Evolutionary conservation across 2,113 vertebrate genomes (phyloP).

Genomic region (Thalassarche chlororhynchos): DNA sequence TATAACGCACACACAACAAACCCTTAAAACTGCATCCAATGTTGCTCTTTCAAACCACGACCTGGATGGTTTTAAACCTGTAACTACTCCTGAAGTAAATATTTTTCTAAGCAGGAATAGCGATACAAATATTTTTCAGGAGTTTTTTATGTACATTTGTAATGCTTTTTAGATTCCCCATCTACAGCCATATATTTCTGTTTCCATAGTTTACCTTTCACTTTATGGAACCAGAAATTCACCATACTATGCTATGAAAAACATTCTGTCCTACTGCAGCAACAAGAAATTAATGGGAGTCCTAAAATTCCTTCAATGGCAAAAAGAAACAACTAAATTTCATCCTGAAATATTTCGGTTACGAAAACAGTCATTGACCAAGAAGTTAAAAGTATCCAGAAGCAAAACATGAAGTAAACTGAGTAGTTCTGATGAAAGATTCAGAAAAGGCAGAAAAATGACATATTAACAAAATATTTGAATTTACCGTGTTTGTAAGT

Average conservation of each 20-base stretch:
- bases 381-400: background rate
- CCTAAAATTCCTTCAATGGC: background rate
- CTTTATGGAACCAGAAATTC: background rate
- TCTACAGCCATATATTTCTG: background rate
- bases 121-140: background rate
- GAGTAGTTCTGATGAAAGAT: background rate
- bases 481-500: background rate
- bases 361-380: background rate
- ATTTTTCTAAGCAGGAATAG: background rate
- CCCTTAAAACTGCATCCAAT: background rate
- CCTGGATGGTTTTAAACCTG: background rate
- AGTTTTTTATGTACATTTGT: background rate
- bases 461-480: background rate
- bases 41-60: background rate
- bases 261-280: background rate
- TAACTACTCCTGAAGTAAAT: background rate
- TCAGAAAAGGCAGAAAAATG: background rate
- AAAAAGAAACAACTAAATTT: background rate
- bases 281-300: background rate
- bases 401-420: background rate
- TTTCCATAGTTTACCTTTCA: background rate
- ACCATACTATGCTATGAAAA: background rate
- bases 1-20: fast-evolving
- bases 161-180: background rate
- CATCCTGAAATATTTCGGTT: background rate